Conservation (phyloP, 2,797 vertebrate species). For the Scleropages formosus region DNA sequence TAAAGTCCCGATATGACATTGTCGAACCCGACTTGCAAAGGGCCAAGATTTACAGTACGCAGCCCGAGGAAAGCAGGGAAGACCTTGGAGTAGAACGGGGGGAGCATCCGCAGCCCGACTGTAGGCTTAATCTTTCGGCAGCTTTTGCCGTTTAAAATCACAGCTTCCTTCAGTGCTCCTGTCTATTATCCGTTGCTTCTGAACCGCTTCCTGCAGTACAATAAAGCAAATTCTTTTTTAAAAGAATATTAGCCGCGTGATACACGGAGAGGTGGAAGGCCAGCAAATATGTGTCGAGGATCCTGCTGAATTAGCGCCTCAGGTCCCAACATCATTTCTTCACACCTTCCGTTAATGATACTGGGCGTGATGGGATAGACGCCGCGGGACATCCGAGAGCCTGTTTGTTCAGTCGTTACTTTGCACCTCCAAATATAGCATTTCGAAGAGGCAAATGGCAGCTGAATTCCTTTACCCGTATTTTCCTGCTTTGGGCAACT, state of each 20-base stretch:
- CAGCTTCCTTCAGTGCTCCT: neutral
- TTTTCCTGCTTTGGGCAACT: neutral
- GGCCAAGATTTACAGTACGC: too few relatives aligned
- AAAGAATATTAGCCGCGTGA: constrained; percentile 15
- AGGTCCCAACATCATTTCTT: constrained; percentile 68
- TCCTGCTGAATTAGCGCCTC: constrained; percentile 68
- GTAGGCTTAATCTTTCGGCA: too few relatives aligned
- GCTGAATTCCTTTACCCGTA: neutral
- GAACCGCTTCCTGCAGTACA: constrained; percentile 40
- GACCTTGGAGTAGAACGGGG: too few relatives aligned
- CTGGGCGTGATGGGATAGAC: neutral
- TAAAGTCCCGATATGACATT: too few relatives aligned
- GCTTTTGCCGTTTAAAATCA: too few relatives aligned
- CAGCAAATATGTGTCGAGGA: constrained; percentile 59
- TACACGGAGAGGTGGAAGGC: constrained; percentile 37
- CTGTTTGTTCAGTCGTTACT: constrained; percentile 16
- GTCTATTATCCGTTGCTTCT: constrained; percentile 32
- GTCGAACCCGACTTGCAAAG: too few relatives aligned
- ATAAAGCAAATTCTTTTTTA: neutral
- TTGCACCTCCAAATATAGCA: constrained; percentile 4
- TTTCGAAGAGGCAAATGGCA: neutral
- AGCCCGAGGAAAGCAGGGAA: too few relatives aligned
- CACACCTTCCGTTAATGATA: constrained; percentile 70
- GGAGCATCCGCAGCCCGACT: too few relatives aligned
- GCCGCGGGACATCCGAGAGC: neutral